Conservation (phyloP, 2,797 vertebrate genomes). For the Poecilia wingei region DNA sequence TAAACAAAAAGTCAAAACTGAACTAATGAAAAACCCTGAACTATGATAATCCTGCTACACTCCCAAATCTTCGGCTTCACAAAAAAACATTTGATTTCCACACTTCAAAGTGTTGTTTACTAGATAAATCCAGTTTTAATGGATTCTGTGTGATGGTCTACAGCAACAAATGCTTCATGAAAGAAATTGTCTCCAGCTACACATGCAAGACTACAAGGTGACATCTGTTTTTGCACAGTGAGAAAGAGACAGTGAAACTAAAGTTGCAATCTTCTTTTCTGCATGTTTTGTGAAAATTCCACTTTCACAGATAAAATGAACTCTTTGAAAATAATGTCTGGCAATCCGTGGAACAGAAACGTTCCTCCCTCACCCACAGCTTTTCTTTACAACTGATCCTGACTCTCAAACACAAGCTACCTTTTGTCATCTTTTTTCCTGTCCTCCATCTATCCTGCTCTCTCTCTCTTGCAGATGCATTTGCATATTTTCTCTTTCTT, state of each 20-base stretch:
- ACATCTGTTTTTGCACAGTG: neutral
- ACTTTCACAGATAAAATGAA: constrained; percentile 13
- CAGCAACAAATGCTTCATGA: neutral
- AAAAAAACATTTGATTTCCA: neutral
- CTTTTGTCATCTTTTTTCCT: constrained; percentile 17
- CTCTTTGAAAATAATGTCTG: constrained; percentile 6
- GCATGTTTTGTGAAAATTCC: neutral
- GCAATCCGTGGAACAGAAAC: constrained; percentile 12
- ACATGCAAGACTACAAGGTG: neutral
- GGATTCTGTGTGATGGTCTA: neutral
- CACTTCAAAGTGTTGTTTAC: neutral
- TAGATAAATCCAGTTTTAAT: neutral
- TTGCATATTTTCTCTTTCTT: constrained; percentile 17
- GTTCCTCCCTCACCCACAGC: constrained; percentile 8
- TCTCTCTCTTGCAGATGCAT: constrained; percentile 9
- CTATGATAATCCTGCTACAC: neutral
- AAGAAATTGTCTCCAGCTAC: neutral
- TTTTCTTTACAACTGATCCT: constrained; percentile 8
- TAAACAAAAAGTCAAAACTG: too few species aligned
- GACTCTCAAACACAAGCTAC: constrained; percentile 14
- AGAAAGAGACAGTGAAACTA: neutral
- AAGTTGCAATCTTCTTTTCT: neutral
- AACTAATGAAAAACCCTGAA: too few species aligned
- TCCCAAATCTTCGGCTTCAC: neutral
- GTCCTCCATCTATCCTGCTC: constrained; percentile 5